Evolutionary conservation across 37 sponge, comb jelly and placozoan species (phyloP), one percentile per base, ranked within the genome.

Genomic region (Diacarnus erythraeanus): DNA sequence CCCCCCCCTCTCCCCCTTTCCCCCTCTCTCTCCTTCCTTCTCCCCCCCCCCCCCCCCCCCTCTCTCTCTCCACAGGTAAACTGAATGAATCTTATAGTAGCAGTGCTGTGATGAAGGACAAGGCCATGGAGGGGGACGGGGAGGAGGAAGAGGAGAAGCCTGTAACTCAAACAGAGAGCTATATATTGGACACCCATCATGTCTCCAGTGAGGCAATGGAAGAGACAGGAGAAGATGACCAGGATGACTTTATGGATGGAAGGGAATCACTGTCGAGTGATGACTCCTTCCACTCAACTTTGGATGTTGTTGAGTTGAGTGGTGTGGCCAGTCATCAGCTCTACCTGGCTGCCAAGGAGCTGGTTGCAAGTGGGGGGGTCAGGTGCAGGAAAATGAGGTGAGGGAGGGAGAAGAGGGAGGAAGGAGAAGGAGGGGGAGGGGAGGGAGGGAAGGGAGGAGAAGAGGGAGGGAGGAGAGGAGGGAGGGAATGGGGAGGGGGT

Each of bases 341-440:
- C 36, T 69, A 69, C 31, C 38, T 21, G 9, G 29, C 69, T 5
- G 69, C 69, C 21, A 5, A 36, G 36, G 69, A 69, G 5, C 35
- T 69, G 31, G 69, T 69, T 12, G 35, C 20, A 17, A 29, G 31
- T 25, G 69, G 69, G 3, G 69, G 36, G 4, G 39, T 69, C 34
- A 69, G 5, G 37, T 69, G 69, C 69, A 29, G 69, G 38, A 69
- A 69, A 3, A 69, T 69, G 9, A 69, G 69, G n/a, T n/a, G n/a
- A n/a, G n/a, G n/a, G n/a, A n/a, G n/a, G n/a, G n/a, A n/a, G n/a
- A n/a, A n/a, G n/a, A n/a, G n/a, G n/a, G n/a, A n/a, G n/a, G n/a
- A n/a, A n/a, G n/a, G n/a, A n/a, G n/a, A n/a, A n/a, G n/a, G n/a
- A n/a, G n/a, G n/a, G n/a, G n/a, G n/a, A n/a, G n/a, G n/a, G n/a